Conservation (phyloP, 2,797 vertebrate species). For the Pantherophis alleghaniensis region DNA sequence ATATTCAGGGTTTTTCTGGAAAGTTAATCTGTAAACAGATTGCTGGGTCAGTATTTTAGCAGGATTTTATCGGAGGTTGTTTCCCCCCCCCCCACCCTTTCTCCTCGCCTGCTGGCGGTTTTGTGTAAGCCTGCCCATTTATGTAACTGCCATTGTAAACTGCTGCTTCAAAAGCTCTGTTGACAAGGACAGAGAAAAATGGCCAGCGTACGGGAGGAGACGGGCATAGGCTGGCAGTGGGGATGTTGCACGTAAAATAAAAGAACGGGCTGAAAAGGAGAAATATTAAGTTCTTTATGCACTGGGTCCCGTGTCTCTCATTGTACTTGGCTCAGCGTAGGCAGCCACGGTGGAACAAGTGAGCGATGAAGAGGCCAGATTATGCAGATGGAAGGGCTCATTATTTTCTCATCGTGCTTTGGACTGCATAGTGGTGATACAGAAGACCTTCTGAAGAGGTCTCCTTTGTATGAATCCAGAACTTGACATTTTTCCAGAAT, state of each 20-base stretch:
- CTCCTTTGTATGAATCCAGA: not conserved
- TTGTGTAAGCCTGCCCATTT: not conserved
- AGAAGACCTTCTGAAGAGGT: not conserved
- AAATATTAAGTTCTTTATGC: not conserved
- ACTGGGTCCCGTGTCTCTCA: not conserved
- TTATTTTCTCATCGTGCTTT: not conserved
- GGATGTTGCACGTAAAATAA: conserved; percentile 16
- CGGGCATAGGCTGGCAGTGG: conserved; percentile 36
- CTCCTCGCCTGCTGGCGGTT: not conserved
- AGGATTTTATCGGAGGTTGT: not conserved
- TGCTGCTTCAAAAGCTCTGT: not conserved
- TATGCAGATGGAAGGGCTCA: not conserved
- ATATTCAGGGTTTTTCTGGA: not conserved
- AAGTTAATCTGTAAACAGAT: not conserved
- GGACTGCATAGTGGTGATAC: not conserved
- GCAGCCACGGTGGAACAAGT: not conserved
- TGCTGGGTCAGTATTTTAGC: not conserved
- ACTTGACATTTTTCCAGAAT: not conserved
- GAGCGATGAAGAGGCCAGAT: not conserved
- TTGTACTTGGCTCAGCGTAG: not conserved
- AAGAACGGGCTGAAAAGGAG: not conserved
- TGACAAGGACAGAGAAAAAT: not conserved
- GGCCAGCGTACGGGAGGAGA: conserved; percentile 43
- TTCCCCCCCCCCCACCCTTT: not conserved
- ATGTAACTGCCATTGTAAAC: too few relatives aligned